phyloP scores from a whole-genome alignment of 2,797 vertebrate genomes.

The Sylvia borin region DNA sequence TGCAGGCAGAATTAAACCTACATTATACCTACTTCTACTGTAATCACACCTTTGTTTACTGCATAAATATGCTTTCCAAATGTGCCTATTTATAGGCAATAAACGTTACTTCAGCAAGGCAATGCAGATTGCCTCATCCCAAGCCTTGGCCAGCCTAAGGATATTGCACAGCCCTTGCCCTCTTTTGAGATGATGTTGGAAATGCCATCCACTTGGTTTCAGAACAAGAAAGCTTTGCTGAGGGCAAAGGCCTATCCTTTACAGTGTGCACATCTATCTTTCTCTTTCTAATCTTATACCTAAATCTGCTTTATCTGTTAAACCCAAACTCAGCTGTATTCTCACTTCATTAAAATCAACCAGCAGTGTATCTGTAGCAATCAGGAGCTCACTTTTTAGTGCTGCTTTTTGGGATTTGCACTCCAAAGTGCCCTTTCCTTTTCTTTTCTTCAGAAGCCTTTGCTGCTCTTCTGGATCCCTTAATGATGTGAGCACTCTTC shows the following conservation, averaged over 20 bases:
- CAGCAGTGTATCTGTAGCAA: not conserved
- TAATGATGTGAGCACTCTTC: not conserved
- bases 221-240: conserved; percentile 28
- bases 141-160: not conserved
- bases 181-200: conserved; percentile 4
- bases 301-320: conserved; percentile 30
- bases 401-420: not conserved
- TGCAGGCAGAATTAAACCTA: not conserved
- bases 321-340: conserved; percentile 11
- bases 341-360: not conserved
- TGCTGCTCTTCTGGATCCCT: not conserved
- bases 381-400: conserved; percentile 5
- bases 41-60: not conserved
- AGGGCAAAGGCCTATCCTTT: conserved; percentile 40
- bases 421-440: conserved; percentile 3
- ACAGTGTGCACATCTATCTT: not conserved
- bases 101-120: not conserved
- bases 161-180: not conserved
- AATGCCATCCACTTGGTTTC: not conserved
- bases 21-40: not conserved
- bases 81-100: not conserved
- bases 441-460: not conserved
- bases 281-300: conserved; percentile 49
- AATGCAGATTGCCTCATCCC: not conserved
- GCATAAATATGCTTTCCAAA: not conserved